A percentile compares a stretch with the other conserved stretches of the same genome.
Evolutionary conservation across 1,140 invertebrate species (phyloP).

Genomic region (Procambarus virginalis): DNA sequence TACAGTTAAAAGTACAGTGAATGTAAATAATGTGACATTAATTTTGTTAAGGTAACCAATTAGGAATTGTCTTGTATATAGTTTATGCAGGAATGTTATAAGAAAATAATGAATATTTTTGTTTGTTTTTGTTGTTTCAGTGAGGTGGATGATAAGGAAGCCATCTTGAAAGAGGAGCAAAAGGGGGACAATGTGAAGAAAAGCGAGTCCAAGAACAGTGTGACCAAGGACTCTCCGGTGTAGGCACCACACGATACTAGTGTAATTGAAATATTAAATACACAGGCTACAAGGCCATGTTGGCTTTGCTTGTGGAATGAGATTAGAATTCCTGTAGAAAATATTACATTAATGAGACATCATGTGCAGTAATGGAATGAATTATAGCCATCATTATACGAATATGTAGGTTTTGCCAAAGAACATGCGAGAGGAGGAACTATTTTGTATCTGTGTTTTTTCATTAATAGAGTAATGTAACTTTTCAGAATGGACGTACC

Average conservation of each 20-base stretch:
- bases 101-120: no score
- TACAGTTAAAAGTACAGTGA: no score
- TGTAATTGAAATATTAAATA: constrained; percentile 13
- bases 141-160: constrained; percentile 58
- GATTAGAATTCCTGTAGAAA: neutral
- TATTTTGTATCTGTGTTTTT: no score
- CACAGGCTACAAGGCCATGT: neutral
- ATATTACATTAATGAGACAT: neutral
- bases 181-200: constrained; percentile 54
- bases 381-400: neutral
- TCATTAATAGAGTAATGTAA: no score
- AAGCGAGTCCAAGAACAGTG: constrained; percentile 51
- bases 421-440: neutral
- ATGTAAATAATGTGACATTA: no score
- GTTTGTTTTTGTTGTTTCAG: constrained; percentile 6
- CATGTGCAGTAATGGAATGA: neutral
- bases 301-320: neutral
- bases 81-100: neutral
- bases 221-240: constrained; percentile 57
- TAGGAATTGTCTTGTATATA: neutral
- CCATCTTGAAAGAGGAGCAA: constrained; percentile 55
- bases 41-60: no score
- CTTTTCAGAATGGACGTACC: neutral
- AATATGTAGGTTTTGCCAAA: neutral
- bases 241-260: constrained; percentile 18